These are phyloP conservation scores for Chelonus insularis DNA, from an alignment of 1,140 invertebrate genomes.

Conservation along the genomic window DNA sequence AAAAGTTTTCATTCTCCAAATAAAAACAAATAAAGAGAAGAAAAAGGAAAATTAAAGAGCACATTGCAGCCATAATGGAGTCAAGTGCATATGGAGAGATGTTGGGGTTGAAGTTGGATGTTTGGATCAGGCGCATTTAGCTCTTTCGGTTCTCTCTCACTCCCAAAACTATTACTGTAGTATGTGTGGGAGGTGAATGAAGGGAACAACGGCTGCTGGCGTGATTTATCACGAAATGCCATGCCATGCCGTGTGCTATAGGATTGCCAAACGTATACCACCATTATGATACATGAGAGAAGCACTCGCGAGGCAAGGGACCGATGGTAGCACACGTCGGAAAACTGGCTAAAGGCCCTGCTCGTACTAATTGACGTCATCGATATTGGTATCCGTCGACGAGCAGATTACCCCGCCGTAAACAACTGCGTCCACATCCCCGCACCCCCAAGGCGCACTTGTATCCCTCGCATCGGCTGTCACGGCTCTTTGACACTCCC, in stretches of 20 bases:
- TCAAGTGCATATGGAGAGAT: slow-evolving; percentile 48
- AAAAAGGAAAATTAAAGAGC: slow-evolving; percentile 36
- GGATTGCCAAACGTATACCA: slow-evolving; percentile 49
- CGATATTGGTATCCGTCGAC: slow-evolving; percentile 60
- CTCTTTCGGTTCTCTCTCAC: neutral
- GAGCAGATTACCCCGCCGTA: slow-evolving; percentile 59
- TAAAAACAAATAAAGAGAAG: slow-evolving; percentile 31
- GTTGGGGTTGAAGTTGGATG: slow-evolving; percentile 8
- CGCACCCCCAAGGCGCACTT: slow-evolving; percentile 12
- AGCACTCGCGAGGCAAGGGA: slow-evolving; percentile 16
- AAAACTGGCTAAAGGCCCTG: slow-evolving; percentile 29
- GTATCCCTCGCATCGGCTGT: slow-evolving; percentile 31
- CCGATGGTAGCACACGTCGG: slow-evolving; percentile 9
- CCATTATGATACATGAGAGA: slow-evolving; percentile 53
- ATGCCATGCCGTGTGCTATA: slow-evolving; percentile 41
- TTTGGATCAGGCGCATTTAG: neutral
- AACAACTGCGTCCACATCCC: slow-evolving; percentile 48
- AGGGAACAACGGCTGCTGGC: slow-evolving; percentile 54
- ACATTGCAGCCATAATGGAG: slow-evolving; percentile 47
- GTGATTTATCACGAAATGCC: slow-evolving; percentile 57
- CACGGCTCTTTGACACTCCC: slow-evolving; percentile 52
- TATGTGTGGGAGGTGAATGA: slow-evolving; percentile 40
- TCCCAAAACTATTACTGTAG: slow-evolving; percentile 23
- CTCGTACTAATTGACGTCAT: slow-evolving; percentile 61
- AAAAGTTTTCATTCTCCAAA: too few species aligned